These are phyloP conservation scores for Fragum whitleyi DNA, from an alignment of 2,888 invertebrate species.

Conservation along the genomic window DNA sequence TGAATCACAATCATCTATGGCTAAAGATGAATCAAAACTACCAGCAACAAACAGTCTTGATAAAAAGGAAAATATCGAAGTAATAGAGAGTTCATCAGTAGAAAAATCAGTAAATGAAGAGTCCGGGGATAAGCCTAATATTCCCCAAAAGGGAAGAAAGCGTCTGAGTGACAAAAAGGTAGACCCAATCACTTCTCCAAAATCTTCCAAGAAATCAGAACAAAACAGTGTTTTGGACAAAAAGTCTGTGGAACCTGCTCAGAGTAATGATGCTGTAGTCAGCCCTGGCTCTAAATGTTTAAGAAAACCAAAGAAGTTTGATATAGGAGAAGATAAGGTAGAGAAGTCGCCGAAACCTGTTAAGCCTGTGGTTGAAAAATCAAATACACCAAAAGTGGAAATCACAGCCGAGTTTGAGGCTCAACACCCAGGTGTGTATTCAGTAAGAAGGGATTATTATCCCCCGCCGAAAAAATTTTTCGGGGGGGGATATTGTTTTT, in stretches of 20 bases:
- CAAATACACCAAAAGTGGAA: constrained; percentile 54
- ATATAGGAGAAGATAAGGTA: constrained; percentile 46
- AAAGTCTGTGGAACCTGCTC: neutral
- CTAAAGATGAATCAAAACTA: neutral
- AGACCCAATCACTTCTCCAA: constrained; percentile 3
- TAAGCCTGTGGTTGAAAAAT: constrained; percentile 44
- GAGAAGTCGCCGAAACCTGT: constrained; percentile 45
- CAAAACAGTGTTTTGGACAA: neutral
- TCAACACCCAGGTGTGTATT: constrained; percentile 55
- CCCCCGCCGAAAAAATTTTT: too few species aligned
- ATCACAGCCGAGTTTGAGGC: constrained; percentile 49
- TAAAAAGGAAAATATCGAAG: neutral
- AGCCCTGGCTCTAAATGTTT: constrained; percentile 39
- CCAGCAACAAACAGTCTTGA: neutral
- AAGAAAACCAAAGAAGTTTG: constrained; percentile 69
- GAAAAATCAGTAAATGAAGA: neutral
- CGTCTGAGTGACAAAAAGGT: neutral
- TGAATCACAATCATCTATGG: neutral
- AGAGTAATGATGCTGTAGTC: neutral
- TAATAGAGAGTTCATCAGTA: neutral
- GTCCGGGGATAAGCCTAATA: neutral
- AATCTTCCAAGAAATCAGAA: constrained; percentile 5
- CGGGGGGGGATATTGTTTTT: too few species aligned
- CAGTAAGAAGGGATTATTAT: too few species aligned
- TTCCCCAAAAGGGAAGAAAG: constrained; percentile 13